Percentiles rank a stretch among this genome's conserved stretches.
phyloP scores from a whole-genome alignment of 2,113 vertebrate genomes.

The Sakesphorus luctuosus region DNA sequence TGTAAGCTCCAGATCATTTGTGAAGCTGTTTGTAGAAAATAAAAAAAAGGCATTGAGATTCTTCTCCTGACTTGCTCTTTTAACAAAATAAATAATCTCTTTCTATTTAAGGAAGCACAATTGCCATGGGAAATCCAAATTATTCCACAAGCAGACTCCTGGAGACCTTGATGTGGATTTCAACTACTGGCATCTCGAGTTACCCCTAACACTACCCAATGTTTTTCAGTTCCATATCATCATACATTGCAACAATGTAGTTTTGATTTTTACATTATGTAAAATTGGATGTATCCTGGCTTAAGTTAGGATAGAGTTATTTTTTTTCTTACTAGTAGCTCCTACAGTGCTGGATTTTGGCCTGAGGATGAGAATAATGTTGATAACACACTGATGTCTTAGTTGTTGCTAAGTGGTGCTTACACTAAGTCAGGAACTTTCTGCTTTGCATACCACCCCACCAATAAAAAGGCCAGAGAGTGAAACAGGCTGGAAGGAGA shows the following conservation, averaged over 20 bases:
- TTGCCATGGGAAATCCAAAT: not conserved
- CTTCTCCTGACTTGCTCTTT: not conserved
- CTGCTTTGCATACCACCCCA: no score
- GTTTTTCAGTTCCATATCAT: not conserved
- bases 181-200: not conserved
- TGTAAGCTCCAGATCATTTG: not conserved
- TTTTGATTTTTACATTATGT: not conserved
- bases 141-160: not conserved
- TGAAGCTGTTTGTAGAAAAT: not conserved
- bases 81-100: not conserved
- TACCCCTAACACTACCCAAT: not conserved
- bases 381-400: not conserved
- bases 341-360: not conserved
- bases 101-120: rapidly evolving
- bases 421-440: not conserved
- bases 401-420: not conserved
- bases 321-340: not conserved
- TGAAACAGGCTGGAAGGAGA: rapidly evolving
- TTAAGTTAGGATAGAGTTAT: not conserved
- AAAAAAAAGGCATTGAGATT: not conserved
- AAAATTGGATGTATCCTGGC: not conserved
- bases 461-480: not conserved
- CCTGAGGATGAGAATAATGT: not conserved
- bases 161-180: not conserved
- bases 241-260: not conserved